Conservation (phyloP, 2,113 vertebrate genomes). For the Cryptotis parvus region DNA sequence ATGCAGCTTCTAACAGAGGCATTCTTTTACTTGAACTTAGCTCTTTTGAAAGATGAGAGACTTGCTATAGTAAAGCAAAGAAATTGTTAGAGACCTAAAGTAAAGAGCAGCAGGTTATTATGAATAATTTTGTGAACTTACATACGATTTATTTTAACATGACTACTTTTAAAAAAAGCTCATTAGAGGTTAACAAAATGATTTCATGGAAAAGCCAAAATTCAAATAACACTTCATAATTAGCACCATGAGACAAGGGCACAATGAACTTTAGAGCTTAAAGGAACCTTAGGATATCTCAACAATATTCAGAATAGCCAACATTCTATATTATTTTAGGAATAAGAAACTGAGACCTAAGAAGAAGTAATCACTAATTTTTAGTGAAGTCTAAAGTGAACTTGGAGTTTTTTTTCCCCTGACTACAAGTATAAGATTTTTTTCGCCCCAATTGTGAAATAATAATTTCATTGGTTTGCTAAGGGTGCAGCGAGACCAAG, state of each 20-base stretch:
- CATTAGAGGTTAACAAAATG: slow-evolving; percentile 56
- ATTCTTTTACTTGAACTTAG: slow-evolving; percentile 42
- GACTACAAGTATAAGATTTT: neutral
- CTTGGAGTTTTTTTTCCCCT: neutral
- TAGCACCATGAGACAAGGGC: slow-evolving; percentile 5
- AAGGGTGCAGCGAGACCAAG: neutral
- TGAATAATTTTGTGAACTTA: slow-evolving; percentile 57
- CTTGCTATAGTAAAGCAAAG: neutral
- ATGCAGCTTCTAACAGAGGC: neutral
- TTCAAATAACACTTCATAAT: slow-evolving; percentile 21
- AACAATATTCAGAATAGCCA: neutral
- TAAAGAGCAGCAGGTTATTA: slow-evolving; percentile 16
- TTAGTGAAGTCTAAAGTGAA: neutral
- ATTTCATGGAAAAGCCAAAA: slow-evolving; percentile 48
- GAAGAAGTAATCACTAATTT: slow-evolving; percentile 6
- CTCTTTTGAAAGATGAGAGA: slow-evolving; percentile 53
- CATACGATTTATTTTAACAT: slow-evolving; percentile 50
- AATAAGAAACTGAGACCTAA: neutral
- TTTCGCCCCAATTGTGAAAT: neutral
- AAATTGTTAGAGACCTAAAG: neutral
- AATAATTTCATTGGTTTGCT: neutral
- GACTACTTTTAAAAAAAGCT: slow-evolving; percentile 3
- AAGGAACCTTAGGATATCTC: neutral
- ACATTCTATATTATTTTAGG: neutral
- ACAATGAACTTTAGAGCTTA: neutral